phyloP scores from a whole-genome alignment of 2,797 vertebrate species.

The Chaetophractus vellerosus region DNA sequence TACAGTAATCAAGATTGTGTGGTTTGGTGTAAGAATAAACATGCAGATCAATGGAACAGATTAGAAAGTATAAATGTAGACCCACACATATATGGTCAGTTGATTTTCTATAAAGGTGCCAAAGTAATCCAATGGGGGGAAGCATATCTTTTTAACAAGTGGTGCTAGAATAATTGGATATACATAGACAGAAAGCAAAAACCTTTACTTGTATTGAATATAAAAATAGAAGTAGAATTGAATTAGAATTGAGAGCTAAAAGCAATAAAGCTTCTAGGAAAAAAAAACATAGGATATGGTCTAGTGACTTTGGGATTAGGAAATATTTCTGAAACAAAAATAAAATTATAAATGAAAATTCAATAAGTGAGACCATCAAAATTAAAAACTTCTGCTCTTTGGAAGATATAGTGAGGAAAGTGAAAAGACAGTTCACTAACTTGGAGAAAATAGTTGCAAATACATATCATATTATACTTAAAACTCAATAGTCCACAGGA shows the following conservation, averaged over 20 bases:
- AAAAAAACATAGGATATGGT: neutral
- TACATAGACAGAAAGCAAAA: neutral
- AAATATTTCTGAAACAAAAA: conserved; percentile 29
- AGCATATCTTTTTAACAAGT: conserved; percentile 11
- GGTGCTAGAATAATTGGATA: neutral
- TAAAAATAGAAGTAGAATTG: conserved; percentile 24
- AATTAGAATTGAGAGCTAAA: neutral
- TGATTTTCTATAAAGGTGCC: neutral
- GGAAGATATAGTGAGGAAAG: neutral
- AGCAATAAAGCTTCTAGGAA: neutral
- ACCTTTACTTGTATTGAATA: neutral
- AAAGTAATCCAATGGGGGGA: neutral
- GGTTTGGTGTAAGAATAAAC: neutral
- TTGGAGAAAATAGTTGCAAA: neutral
- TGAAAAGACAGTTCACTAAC: neutral
- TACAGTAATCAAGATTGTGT: neutral
- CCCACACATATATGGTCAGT: neutral
- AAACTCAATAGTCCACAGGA: neutral
- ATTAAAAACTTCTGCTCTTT: neutral
- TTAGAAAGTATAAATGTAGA: neutral
- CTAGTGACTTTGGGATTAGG: neutral
- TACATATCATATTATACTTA: neutral
- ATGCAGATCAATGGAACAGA: neutral
- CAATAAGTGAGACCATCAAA: neutral
- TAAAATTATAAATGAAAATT: conserved; percentile 26